These are phyloP conservation scores for Anneissia japonica DNA, from an alignment of 35 echinoderm and acorn worm species.

Conservation along the genomic window DNA sequence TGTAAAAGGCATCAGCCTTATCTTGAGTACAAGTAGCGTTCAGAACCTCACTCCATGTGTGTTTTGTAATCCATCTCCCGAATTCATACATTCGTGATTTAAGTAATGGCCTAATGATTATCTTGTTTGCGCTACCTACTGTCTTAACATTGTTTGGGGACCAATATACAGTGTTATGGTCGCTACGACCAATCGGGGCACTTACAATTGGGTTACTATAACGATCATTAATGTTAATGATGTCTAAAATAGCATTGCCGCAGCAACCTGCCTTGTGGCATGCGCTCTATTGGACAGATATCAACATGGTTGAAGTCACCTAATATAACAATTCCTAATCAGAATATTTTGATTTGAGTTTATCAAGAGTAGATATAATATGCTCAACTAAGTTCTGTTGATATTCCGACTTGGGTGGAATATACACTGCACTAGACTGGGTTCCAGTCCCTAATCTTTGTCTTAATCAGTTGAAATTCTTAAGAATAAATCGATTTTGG, in stretches of 20 bases:
- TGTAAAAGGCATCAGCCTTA: slow-evolving; percentile 12
- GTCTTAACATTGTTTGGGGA: neutral
- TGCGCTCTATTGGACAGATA: neutral
- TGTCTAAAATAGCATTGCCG: neutral
- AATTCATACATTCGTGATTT: neutral
- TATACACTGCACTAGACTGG: no score
- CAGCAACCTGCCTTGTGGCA: neutral
- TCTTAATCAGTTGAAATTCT: no score
- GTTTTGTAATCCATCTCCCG: slow-evolving; percentile 17
- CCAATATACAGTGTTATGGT: neutral
- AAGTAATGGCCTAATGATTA: neutral
- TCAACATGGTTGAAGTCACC: neutral
- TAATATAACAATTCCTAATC: no score
- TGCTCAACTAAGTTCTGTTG: no score
- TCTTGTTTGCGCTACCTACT: neutral
- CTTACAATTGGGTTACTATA: neutral
- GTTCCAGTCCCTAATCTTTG: no score
- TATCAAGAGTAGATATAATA: no score
- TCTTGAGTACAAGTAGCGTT: neutral
- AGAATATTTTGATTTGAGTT: no score
- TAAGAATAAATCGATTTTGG: no score
- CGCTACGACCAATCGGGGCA: neutral
- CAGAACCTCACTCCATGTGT: slow-evolving; percentile 10
- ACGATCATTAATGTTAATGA: neutral
- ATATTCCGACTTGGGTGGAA: no score